Evolutionary conservation across 2,888 invertebrate genomes (phyloP), one percentile per base, ranked within the genome.

Genomic region (Epiblema foenella): DNA sequence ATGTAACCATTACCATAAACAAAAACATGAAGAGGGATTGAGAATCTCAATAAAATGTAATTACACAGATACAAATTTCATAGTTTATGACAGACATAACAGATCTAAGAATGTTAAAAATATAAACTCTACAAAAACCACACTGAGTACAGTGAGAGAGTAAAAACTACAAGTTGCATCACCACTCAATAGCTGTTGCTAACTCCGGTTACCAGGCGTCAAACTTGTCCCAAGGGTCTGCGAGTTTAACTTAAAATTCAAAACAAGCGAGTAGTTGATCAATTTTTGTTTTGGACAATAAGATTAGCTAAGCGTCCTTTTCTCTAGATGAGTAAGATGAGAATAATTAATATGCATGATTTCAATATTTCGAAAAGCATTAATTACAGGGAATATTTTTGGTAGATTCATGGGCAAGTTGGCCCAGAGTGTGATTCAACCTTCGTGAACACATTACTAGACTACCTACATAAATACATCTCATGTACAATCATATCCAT

Each of bases 291-390:
- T 24, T 24, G 1, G 24, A 24, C 24, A 24, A 24, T 24, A 24
- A 1, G 24, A 24, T 1, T 24, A 24, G 2, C 24, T 63, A 51
- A 51, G 29, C 49, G 29, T 62, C 20, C n/a, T 15, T 59, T 11
- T 42, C 24, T 46, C 29, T 62, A 49, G 51, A 33, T 51, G 46
- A 49, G n/a, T 5, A 8, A 24, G 15, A n/a, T 15, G 1, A 24
- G 9, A 20, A 17, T 17, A 42, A 33, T 62, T 24, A 68, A 56
- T 62, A 68, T 69, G 68, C 62, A 46, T 63, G 68, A 56, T 54
- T 69, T 63, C n/a, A 62, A 69, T 49, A 62, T 63, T 52, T 59
- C 37, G n/a, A 63, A 56, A 62, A 64, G 52, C 39, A 52, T 64
- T 63, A 18, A 39, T 51, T 18, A 17, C 33, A 51, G n/a, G 39